These are phyloP conservation scores for Cyrtonyx montezumae DNA, from an alignment of 2,113 vertebrate species.

Conservation along the genomic window DNA sequence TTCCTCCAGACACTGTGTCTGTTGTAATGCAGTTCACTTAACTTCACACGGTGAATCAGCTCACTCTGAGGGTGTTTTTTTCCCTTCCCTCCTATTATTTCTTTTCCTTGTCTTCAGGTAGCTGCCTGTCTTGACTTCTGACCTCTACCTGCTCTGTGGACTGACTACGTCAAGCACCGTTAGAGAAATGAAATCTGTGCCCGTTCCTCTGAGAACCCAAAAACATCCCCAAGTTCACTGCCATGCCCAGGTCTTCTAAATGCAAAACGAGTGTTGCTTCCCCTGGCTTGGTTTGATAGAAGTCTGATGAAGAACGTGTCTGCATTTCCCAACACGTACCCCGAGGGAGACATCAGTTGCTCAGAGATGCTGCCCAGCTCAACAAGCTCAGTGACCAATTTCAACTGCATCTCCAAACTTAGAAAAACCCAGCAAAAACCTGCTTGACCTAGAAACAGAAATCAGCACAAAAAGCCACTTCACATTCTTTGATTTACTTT, in stretches of 20 bases:
- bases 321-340: neutral
- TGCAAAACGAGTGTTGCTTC: neutral
- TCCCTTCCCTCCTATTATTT: slow-evolving; percentile 63
- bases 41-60: slow-evolving; percentile 65
- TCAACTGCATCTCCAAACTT: neutral
- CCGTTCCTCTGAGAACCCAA: neutral
- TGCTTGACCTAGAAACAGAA: slow-evolving; percentile 16
- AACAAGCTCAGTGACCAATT: neutral
- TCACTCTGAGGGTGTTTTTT: slow-evolving; percentile 58
- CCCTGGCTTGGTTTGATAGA: neutral
- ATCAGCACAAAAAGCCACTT: slow-evolving; percentile 26
- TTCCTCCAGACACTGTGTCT: slow-evolving; percentile 61
- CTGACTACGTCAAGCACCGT: slow-evolving; percentile 42
- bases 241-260: slow-evolving; percentile 9
- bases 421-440: neutral
- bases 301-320: neutral
- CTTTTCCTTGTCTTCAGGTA: slow-evolving; percentile 56
- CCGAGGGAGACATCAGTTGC: neutral
- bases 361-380: neutral
- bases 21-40: slow-evolving; percentile 72
- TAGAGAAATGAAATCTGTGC: slow-evolving; percentile 47
- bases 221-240: neutral
- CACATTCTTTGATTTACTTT: neutral
- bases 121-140: slow-evolving; percentile 56
- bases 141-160: slow-evolving; percentile 47